Conservation (phyloP, 2,113 vertebrate genomes). For the Copsychus sechellarum region DNA sequence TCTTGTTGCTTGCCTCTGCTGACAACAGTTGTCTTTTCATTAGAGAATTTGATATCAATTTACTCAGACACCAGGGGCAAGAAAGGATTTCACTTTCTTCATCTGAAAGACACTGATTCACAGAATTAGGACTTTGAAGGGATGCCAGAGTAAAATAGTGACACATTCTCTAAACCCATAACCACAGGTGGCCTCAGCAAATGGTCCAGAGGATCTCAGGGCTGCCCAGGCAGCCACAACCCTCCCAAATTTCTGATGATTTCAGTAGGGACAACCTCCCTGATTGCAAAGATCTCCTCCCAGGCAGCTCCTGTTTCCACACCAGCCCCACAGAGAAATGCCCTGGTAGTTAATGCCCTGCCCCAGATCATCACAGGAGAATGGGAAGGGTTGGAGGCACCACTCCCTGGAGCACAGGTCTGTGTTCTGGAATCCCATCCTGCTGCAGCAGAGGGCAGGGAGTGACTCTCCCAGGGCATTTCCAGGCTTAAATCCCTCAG, state of each 20-base stretch:
- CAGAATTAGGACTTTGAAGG: slow-evolving; percentile 51
- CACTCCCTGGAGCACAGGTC: not conserved
- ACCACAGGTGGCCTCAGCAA: slow-evolving; percentile 20
- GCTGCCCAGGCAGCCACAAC: not conserved
- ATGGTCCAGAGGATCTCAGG: slow-evolving; percentile 14
- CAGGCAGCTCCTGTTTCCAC: slow-evolving; percentile 2
- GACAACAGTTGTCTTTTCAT: slow-evolving; percentile 64
- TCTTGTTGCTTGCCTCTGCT: slow-evolving; percentile 52
- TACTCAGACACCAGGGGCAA: slow-evolving; percentile 57
- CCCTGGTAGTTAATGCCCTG: not conserved
- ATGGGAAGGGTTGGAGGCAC: not conserved
- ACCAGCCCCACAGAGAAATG: not conserved
- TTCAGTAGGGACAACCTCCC: not conserved
- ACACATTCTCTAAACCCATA: slow-evolving; percentile 25
- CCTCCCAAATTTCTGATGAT: not conserved
- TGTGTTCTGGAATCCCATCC: not conserved
- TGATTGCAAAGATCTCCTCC: not conserved
- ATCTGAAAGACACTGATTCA: slow-evolving; percentile 53
- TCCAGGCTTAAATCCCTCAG: slow-evolving; percentile 18
- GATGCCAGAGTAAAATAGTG: slow-evolving; percentile 33
- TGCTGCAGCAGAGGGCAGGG: slow-evolving; percentile 11
- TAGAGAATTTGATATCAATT: slow-evolving; percentile 58
- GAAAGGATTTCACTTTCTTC: slow-evolving; percentile 50
- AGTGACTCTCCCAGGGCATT: not conserved
- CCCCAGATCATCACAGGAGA: not conserved